Evolutionary conservation across 2,797 vertebrate genomes (phyloP).

Genomic region (Chloroceryle inda): DNA sequence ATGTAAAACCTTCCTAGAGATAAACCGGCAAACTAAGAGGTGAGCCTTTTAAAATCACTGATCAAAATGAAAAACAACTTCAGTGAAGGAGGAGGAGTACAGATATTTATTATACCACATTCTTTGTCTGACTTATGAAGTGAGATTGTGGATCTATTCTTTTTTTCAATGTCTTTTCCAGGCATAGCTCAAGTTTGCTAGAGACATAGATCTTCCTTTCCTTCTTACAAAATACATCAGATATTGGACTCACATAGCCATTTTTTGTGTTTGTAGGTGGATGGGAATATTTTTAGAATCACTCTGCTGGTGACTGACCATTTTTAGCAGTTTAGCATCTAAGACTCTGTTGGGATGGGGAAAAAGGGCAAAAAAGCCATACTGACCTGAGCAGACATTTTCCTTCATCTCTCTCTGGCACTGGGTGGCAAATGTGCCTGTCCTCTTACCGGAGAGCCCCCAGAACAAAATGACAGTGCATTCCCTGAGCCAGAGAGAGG

Average conservation of each 20-base stretch:
- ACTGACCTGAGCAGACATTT: neutral
- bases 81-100: neutral
- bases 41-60: slow-evolving; percentile 39
- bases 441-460: neutral
- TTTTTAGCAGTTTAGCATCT: neutral
- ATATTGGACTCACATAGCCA: neutral
- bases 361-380: neutral
- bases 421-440: neutral
- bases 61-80: slow-evolving; percentile 62
- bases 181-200: neutral
- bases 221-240: neutral
- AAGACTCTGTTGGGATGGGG: fast-evolving
- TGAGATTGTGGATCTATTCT: neutral
- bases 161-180: slow-evolving; percentile 39
- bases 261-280: neutral
- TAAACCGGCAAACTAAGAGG: slow-evolving; percentile 60
- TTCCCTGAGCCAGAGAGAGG: neutral
- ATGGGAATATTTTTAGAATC: neutral
- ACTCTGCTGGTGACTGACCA: neutral
- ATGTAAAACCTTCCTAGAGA: slow-evolving; percentile 35
- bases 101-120: slow-evolving; percentile 29
- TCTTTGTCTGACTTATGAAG: slow-evolving; percentile 24
- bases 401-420: neutral
- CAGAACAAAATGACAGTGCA: fast-evolving
- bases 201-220: neutral